phyloP scores from a whole-genome alignment of 2,113 vertebrate genomes.

The Austrofundulus limnaeus region DNA sequence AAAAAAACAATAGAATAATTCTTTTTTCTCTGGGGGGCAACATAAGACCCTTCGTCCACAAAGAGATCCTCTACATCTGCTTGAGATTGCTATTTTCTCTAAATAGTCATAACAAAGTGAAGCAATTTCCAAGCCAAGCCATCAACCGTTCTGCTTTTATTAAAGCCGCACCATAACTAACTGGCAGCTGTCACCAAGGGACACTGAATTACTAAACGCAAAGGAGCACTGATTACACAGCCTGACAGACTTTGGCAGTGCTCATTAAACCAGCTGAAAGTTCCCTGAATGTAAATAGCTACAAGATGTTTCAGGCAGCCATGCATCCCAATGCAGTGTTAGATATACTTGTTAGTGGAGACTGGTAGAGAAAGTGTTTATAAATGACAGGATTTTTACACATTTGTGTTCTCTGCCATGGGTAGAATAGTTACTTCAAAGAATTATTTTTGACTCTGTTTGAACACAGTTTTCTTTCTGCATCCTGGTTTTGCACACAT shows the following conservation, averaged over 20 bases:
- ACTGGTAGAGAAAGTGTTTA: conserved; percentile 23
- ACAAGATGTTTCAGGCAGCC: conserved; percentile 1
- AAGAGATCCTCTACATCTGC: conserved; percentile 6
- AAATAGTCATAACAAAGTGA: conserved; percentile 18
- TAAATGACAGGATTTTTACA: conserved; percentile 34
- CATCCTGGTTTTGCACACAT: not conserved
- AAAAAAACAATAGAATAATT: conserved; percentile 2
- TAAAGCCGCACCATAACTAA: conserved; percentile 23
- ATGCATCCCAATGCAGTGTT: conserved; percentile 16
- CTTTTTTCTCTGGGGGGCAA: conserved; percentile 4
- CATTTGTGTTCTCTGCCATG: conserved; percentile 9
- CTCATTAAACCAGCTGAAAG: conserved; percentile 30
- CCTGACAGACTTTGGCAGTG: conserved; percentile 19
- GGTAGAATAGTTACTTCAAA: conserved; percentile 21
- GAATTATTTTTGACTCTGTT: not conserved
- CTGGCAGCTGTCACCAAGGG: conserved; percentile 36
- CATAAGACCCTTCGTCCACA: not conserved
- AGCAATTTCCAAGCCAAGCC: conserved; percentile 26
- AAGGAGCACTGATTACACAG: conserved; percentile 41
- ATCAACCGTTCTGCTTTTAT: conserved; percentile 27
- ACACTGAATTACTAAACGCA: conserved; percentile 27
- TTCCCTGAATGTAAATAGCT: conserved; percentile 1
- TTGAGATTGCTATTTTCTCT: conserved; percentile 17
- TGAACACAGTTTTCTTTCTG: conserved; percentile 7
- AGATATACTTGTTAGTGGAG: conserved; percentile 13